Evolutionary conservation across 2,797 vertebrate species (phyloP).

Genomic region (Pogoniulus pusillus): DNA sequence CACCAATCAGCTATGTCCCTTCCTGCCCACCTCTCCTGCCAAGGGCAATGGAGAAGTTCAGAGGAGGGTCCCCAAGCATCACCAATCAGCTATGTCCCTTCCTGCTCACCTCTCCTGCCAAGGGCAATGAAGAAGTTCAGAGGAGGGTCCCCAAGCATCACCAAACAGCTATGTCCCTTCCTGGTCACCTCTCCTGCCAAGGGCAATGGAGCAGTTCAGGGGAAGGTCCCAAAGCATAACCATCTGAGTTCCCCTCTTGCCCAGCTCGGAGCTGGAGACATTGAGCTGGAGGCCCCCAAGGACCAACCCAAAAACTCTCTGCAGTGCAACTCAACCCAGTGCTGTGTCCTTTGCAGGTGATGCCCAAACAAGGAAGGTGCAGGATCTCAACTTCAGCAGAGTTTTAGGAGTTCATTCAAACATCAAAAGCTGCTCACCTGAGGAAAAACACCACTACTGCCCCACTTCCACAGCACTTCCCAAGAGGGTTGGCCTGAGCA

Average conservation of each 20-base stretch:
- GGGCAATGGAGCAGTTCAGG: not conserved
- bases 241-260: rapidly evolving
- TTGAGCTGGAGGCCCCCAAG: not conserved
- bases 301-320: not conserved
- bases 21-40: rapidly evolving
- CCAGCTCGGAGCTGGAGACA: too few species aligned
- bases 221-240: not conserved
- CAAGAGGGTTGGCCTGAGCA: not conserved
- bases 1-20: rapidly evolving
- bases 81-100: not conserved
- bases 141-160: not conserved
- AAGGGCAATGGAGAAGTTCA: not conserved
- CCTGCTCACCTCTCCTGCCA: too few species aligned
- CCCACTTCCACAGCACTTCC: conserved; percentile 15
- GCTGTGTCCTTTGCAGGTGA: not conserved
- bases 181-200: rapidly evolving
- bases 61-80: not conserved
- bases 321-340: not conserved
- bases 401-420: not conserved
- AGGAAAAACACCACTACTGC: not conserved
- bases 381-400: not conserved
- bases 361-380: not conserved
- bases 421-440: not conserved
- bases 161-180: rapidly evolving
- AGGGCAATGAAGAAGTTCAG: too few species aligned